Evolutionary conservation across 1,140 invertebrate genomes (phyloP).

Genomic region (Leucophenga varia): DNA sequence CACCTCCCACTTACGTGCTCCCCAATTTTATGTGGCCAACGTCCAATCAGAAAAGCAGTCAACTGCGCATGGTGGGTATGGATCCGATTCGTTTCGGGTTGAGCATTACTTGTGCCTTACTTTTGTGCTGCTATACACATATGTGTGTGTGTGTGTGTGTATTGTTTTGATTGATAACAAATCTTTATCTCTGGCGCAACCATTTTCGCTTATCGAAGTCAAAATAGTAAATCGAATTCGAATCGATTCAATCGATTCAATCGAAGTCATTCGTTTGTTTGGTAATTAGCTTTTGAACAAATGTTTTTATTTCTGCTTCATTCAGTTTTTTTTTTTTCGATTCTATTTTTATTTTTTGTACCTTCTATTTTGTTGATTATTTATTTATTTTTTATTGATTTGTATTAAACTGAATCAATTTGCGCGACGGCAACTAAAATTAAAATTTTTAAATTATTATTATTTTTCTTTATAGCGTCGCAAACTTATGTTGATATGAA

Average conservation of each 20-base stretch:
- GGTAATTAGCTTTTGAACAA: conserved; percentile 49
- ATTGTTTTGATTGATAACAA: conserved; percentile 56
- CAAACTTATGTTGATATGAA: too few relatives aligned
- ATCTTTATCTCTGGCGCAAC: conserved; percentile 45
- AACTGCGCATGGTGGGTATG: conserved; percentile 40
- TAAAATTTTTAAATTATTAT: too few relatives aligned
- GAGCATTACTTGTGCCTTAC: conserved; percentile 36
- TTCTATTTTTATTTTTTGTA: too few relatives aligned
- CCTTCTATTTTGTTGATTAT: too few relatives aligned
- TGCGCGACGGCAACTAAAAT: too few relatives aligned
- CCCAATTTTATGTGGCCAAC: too few relatives aligned
- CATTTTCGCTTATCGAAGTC: conserved; percentile 44
- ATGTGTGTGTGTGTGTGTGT: conserved; percentile 2
- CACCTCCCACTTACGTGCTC: conserved; percentile 37
- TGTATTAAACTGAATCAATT: too few relatives aligned
- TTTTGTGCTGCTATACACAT: too few relatives aligned
- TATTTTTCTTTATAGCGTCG: too few relatives aligned
- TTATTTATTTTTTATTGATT: too few relatives aligned
- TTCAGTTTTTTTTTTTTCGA: conserved; percentile 14
- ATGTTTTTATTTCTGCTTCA: conserved; percentile 18
- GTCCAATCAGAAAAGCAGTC: conserved; percentile 42
- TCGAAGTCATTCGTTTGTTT: conserved; percentile 45
- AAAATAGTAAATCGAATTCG: conserved; percentile 42
- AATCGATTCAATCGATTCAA: conserved; percentile 50
- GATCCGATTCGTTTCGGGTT: not conserved